phyloP scores from a whole-genome alignment of 2,888 invertebrate genomes.

The Thecocarcelia acutangulata region DNA sequence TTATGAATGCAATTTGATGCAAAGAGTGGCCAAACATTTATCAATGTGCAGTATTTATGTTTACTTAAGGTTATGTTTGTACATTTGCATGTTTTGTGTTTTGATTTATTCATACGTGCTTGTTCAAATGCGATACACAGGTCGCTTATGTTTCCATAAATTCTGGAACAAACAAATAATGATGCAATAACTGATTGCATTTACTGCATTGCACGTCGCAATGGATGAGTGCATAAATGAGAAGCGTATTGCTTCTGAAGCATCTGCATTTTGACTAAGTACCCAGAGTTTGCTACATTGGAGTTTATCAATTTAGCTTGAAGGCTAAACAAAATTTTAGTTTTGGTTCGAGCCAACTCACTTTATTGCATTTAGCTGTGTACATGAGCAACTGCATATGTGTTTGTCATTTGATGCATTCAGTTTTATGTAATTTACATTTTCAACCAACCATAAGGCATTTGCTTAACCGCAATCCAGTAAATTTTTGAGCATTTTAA shows the following conservation, averaged over 20 bases:
- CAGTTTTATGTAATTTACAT: constrained; percentile 75
- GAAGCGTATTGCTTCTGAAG: constrained; percentile 12
- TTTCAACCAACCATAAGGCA: constrained; percentile 66
- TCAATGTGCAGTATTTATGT: constrained; percentile 7
- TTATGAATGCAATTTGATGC: constrained; percentile 32
- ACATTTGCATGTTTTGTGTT: constrained; percentile 17
- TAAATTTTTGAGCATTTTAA: constrained; percentile 42
- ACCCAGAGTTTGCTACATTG: constrained; percentile 35
- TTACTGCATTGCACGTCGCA: constrained; percentile 25
- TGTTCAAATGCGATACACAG: constrained; percentile 45
- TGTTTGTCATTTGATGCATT: constrained; percentile 10
- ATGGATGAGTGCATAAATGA: constrained; percentile 15
- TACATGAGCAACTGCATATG: background rate
- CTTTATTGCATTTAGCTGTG: constrained; percentile 14
- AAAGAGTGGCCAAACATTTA: constrained; percentile 38
- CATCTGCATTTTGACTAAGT: constrained; percentile 18
- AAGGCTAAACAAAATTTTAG: constrained; percentile 19
- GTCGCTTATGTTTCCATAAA: constrained; percentile 43
- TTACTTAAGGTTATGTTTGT: background rate
- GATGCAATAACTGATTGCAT: constrained; percentile 53
- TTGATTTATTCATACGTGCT: constrained; percentile 60
- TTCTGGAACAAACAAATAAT: constrained; percentile 48
- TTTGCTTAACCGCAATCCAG: constrained; percentile 41
- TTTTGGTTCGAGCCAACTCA: background rate
- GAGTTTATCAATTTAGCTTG: constrained; percentile 44